Evolutionary conservation across 2,888 invertebrate genomes (phyloP).

Genomic region (Beris chalybata): DNA sequence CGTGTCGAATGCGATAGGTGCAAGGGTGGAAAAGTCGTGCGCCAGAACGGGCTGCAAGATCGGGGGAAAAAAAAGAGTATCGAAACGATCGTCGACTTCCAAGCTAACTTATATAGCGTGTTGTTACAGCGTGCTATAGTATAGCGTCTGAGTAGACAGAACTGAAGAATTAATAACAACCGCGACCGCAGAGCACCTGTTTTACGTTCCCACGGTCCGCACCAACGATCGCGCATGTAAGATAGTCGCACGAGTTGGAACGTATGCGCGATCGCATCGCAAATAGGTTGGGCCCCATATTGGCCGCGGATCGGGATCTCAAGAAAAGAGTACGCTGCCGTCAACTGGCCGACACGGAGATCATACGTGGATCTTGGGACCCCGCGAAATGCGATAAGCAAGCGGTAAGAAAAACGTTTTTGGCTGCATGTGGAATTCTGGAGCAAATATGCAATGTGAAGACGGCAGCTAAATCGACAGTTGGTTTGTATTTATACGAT

Average conservation of each 20-base stretch:
- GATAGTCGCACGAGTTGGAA: slow-evolving; percentile 44
- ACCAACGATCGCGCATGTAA: slow-evolving; percentile 27
- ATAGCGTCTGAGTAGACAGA: slow-evolving; percentile 9
- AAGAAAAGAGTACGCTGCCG: too few species aligned
- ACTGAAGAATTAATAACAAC: slow-evolving; percentile 22
- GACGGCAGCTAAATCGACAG: too few species aligned
- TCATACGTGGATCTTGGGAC: too few species aligned
- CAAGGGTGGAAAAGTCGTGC: not conserved
- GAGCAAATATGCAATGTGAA: too few species aligned
- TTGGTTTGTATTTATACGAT: too few species aligned
- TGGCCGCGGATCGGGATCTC: too few species aligned
- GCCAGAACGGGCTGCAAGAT: not conserved
- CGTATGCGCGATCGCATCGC: slow-evolving; percentile 38
- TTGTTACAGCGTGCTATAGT: not conserved
- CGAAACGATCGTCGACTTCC: not conserved
- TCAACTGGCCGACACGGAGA: too few species aligned
- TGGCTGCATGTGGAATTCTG: too few species aligned
- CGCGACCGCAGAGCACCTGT: slow-evolving; percentile 31
- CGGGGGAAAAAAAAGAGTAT: not conserved
- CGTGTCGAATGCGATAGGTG: not conserved
- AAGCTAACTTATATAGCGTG: not conserved
- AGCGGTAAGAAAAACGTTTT: too few species aligned
- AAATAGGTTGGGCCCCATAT: too few species aligned
- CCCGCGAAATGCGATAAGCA: too few species aligned
- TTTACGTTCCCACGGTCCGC: slow-evolving; percentile 33